These are phyloP conservation scores for Lynx canadensis DNA, from an alignment of 2,113 vertebrate species.

Conservation along the genomic window DNA sequence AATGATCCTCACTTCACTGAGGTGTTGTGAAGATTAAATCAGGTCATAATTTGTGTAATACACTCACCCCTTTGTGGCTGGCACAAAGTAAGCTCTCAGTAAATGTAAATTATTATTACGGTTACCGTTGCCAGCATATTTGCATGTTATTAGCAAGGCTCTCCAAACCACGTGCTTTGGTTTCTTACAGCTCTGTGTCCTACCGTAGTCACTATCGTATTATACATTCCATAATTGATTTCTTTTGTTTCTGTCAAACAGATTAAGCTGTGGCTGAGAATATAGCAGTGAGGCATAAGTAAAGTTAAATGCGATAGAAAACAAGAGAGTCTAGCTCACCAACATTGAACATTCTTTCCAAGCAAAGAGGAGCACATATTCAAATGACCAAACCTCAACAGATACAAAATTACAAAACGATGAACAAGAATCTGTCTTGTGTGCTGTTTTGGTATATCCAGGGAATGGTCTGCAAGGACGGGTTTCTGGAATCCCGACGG, in stretches of 20 bases:
- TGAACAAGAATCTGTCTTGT: constrained; percentile 36
- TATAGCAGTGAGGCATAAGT: background rate
- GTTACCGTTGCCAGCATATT: background rate
- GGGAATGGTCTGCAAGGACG: constrained; percentile 64
- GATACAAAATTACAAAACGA: background rate
- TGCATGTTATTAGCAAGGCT: background rate
- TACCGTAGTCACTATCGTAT: background rate
- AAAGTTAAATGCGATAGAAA: background rate
- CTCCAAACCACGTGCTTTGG: background rate
- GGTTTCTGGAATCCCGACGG: constrained; percentile 57
- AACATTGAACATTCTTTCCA: background rate
- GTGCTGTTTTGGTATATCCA: constrained; percentile 60
- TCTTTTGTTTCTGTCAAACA: background rate
- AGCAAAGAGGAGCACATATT: background rate
- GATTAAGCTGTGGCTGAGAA: background rate
- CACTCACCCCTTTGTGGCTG: background rate
- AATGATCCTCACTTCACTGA: background rate
- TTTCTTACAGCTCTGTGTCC: background rate
- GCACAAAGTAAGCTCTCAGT: background rate
- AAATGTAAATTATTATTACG: background rate
- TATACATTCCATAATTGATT: background rate
- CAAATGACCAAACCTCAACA: background rate
- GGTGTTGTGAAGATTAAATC: background rate
- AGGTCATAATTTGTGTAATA: background rate
- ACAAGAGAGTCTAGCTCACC: background rate